phyloP scores from a whole-genome alignment of 2,797 vertebrate genomes.

The Emydoidea blandingii region DNA sequence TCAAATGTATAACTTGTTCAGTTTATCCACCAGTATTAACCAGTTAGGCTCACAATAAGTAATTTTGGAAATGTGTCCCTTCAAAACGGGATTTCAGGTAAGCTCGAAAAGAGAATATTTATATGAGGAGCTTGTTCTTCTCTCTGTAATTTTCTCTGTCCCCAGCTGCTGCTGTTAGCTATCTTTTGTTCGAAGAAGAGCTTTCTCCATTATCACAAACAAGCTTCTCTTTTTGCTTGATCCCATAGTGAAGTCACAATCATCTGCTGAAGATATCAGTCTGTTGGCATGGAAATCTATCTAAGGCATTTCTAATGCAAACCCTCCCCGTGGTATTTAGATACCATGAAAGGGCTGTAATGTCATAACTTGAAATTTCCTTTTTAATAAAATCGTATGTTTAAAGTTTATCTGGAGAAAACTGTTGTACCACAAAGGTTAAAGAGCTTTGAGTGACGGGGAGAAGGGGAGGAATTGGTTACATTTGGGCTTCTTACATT shows the following conservation, averaged over 20 bases:
- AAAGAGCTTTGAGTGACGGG: background rate
- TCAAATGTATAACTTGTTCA: background rate
- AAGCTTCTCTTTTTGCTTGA: background rate
- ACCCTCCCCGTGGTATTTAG: background rate
- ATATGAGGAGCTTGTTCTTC: background rate
- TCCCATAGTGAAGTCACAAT: background rate
- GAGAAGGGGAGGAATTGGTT: background rate
- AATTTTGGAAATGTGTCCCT: background rate
- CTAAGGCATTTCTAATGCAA: background rate
- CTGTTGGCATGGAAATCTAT: background rate
- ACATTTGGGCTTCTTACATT: background rate
- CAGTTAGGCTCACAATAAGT: background rate
- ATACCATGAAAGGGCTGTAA: background rate
- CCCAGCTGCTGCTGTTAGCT: background rate
- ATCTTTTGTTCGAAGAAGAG: conserved; percentile 12
- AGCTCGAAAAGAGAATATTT: background rate
- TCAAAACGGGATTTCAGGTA: background rate
- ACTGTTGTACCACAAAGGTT: background rate
- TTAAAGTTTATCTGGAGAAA: background rate
- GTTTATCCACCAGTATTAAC: background rate
- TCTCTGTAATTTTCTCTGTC: background rate
- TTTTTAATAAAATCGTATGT: background rate
- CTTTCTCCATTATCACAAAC: background rate
- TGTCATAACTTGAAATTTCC: background rate
- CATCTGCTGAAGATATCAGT: background rate